These are phyloP conservation scores for Epinotia ramella DNA, from an alignment of 2,888 invertebrate species.

Conservation along the genomic window DNA sequence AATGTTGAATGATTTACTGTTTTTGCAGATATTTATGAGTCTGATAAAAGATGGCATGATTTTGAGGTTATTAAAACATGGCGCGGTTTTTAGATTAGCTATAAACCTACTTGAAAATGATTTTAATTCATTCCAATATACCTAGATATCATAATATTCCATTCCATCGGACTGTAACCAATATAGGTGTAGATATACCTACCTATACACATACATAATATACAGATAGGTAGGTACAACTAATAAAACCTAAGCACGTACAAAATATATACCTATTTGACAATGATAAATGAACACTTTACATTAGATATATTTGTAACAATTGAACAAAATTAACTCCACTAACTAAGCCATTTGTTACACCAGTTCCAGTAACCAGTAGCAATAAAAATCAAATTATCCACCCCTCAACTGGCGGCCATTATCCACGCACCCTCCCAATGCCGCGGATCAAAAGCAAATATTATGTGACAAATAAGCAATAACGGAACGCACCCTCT, in stretches of 20 bases:
- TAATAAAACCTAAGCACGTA: background rate
- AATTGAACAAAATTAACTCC: slow-evolving; percentile 36
- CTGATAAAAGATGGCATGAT: slow-evolving; percentile 24
- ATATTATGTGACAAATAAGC: slow-evolving; percentile 64
- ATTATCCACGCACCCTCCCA: slow-evolving; percentile 70
- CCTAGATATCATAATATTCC: too few relatives aligned
- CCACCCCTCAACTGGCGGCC: slow-evolving; percentile 60
- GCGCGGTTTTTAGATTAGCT: background rate
- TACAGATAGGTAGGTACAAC: background rate
- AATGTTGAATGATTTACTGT: slow-evolving; percentile 38
- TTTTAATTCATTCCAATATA: background rate
- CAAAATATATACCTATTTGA: background rate
- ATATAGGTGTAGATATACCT: too few relatives aligned
- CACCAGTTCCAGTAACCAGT: slow-evolving; percentile 43
- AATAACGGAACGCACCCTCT: slow-evolving; percentile 51
- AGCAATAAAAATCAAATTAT: slow-evolving; percentile 46
- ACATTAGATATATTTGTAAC: slow-evolving; percentile 16
- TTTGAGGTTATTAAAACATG: slow-evolving; percentile 40
- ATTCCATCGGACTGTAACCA: too few relatives aligned
- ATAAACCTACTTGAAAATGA: background rate
- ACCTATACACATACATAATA: too few relatives aligned
- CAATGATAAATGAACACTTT: slow-evolving; percentile 22
- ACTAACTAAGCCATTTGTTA: slow-evolving; percentile 37
- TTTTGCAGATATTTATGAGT: slow-evolving; percentile 20
- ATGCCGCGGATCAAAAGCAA: slow-evolving; percentile 63